Evolutionary conservation across 2,797 vertebrate genomes (phyloP), one percentile per base, ranked within the genome.

Genomic region (Falco novaeseelandiae): DNA sequence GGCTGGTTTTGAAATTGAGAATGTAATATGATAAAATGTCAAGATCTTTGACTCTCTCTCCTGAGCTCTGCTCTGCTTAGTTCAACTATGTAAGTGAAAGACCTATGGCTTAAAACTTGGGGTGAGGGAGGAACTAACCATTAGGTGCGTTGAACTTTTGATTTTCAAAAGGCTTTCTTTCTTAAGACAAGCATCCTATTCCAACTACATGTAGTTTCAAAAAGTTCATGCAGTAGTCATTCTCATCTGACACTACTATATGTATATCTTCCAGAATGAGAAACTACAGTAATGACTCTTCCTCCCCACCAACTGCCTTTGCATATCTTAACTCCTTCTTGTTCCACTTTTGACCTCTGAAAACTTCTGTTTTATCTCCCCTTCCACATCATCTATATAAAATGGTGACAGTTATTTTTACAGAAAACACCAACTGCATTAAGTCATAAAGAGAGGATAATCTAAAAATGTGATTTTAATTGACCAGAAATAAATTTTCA

Each of bases 391-490:
- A 71, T 19, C 12, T 46, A 10, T 34, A 46, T 32, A 73, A 83
- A 81, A 87, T 34, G 4, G 4, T 2, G 8, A 58, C 4, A 13
- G 8, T 34, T 76, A 9, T 25, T 86, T 86, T 83, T 54, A 49
- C 10, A 6, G 32, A 65, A 83, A 80, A 4, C 0, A 8, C 0
- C 3, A 17, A 34, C 6, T 61, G 2, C 6, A n/a, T 67, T 65
- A 62, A 54, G 4, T 77, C 9, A 69, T 49, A 72, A 57, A 46
- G 54, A 3, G 15, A 73, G 1, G 13, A 77, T 58, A 52, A 72
- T 57, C 30, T 72, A 38, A 13, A 44, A 65, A 85, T 69, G 5
- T 4, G 4, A 62, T 34, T 69, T 65, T 29, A 49, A 58, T 55
- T 59, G 5, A n/a, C 32, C 3, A 55, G 23, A 87, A 87, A 63